These are phyloP conservation scores for Podocnemis expansa DNA, from an alignment of 2,113 vertebrate species.

Conservation along the genomic window DNA sequence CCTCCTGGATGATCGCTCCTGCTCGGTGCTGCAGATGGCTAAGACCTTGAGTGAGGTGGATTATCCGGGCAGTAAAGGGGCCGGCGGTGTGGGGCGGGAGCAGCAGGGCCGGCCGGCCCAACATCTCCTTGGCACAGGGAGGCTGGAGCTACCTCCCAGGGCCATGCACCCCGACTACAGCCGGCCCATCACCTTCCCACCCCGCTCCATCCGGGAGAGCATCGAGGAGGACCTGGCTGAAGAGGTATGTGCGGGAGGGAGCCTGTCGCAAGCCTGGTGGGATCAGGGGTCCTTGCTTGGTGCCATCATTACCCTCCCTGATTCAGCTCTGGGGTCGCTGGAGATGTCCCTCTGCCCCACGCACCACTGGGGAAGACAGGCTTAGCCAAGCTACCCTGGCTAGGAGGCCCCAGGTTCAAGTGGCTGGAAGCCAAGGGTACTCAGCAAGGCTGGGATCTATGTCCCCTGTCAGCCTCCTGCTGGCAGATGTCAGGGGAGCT, in stretches of 20 bases:
- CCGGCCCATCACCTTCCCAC: constrained; percentile 84
- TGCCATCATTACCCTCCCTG: too few relatives aligned
- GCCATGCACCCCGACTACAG: constrained; percentile 75
- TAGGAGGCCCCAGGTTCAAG: background rate
- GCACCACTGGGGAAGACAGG: too few relatives aligned
- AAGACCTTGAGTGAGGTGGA: constrained; percentile 94
- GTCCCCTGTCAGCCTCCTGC: background rate
- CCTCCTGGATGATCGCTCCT: constrained; percentile 89
- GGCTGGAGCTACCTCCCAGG: constrained; percentile 74
- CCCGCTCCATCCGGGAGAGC: constrained; percentile 89
- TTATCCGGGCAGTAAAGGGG: constrained; percentile 73
- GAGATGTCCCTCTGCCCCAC: background rate
- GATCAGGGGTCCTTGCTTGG: too few relatives aligned
- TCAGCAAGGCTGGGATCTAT: background rate
- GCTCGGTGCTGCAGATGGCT: constrained; percentile 96
- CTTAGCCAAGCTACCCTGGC: background rate
- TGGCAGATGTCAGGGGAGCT: background rate
- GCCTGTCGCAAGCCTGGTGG: background rate
- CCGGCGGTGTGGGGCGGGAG: constrained; percentile 57
- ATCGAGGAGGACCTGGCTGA: constrained; percentile 93
- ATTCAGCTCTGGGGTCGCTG: too few relatives aligned
- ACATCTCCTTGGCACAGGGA: constrained; percentile 51
- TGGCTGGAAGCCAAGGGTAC: background rate
- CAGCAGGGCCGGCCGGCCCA: constrained; percentile 61
- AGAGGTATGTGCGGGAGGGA: constrained; percentile 79